A percentile compares a stretch with the other conserved stretches of the same genome.
Evolutionary conservation across 2,888 invertebrate species (phyloP).

Genomic region (Xanthia togata): DNA sequence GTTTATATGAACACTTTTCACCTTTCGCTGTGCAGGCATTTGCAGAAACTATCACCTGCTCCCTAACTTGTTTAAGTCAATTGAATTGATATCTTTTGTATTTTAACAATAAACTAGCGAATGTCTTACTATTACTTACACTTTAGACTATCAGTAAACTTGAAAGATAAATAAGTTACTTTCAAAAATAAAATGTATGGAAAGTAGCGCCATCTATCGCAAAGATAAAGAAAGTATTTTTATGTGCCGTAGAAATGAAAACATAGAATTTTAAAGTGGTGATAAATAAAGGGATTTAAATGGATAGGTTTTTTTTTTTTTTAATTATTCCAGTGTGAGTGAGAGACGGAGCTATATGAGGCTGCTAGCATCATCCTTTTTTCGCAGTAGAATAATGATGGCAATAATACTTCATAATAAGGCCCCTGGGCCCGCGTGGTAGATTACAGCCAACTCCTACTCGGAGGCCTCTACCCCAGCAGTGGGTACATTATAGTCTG

Average conservation of each 20-base stretch:
- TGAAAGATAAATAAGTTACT: slow-evolving; percentile 9
- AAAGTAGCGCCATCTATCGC: slow-evolving; percentile 47
- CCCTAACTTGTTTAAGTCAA: slow-evolving; percentile 35
- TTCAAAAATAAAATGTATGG: neutral
- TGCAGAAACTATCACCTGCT: slow-evolving; percentile 51
- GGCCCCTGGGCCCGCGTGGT: no score
- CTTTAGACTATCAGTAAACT: slow-evolving; percentile 9
- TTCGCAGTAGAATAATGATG: no score
- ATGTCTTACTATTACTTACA: slow-evolving; percentile 39
- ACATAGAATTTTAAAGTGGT: neutral
- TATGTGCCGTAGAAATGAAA: neutral
- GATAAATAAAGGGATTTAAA: neutral
- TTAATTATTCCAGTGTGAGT: no score
- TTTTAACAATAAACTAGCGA: slow-evolving; percentile 28
- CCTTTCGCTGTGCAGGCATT: slow-evolving; percentile 52
- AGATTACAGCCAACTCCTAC: no score
- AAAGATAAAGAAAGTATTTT: neutral
- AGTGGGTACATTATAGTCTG: no score
- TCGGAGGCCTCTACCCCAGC: no score
- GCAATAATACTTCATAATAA: no score
- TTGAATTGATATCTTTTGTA: slow-evolving; percentile 42
- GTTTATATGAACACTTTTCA: slow-evolving; percentile 47
- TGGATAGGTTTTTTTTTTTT: no score
- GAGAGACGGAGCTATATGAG: no score
- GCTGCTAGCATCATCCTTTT: no score